phyloP scores from a whole-genome alignment of 2,797 vertebrate species.

The Muraenolepis orangiensis region DNA sequence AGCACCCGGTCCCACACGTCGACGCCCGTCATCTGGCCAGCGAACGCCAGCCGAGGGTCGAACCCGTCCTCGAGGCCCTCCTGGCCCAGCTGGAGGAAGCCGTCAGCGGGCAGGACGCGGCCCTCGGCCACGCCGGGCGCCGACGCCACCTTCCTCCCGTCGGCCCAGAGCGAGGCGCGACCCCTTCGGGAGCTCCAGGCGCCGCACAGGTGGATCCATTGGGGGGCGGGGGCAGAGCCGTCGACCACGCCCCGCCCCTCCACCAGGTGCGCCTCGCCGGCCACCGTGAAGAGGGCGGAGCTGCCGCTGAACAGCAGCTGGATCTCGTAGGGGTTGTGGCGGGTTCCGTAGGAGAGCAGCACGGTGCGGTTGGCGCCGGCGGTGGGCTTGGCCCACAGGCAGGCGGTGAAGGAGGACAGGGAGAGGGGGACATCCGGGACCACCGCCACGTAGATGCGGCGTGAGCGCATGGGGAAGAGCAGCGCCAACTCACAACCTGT shows the following conservation, averaged over 20 bases:
- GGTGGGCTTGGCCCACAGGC: constrained; percentile 85
- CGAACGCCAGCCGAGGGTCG: constrained; percentile 81
- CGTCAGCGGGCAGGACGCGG: constrained; percentile 76
- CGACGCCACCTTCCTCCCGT: constrained; percentile 65
- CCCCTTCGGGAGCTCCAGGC: constrained; percentile 85
- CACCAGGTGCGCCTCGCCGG: constrained; percentile 75
- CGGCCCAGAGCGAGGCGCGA: constrained; percentile 75
- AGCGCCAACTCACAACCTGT: constrained; percentile 87
- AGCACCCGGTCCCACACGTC: constrained; percentile 90
- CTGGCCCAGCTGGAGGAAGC: constrained; percentile 87
- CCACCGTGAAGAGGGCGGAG: constrained; percentile 75
- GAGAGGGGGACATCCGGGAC: constrained; percentile 69
- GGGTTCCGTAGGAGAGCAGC: constrained; percentile 88
- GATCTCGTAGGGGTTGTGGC: constrained; percentile 84
- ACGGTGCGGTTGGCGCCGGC: constrained; percentile 81
- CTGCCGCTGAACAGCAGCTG: constrained; percentile 82
- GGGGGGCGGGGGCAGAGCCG: constrained; percentile 32
- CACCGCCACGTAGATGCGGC: constrained; percentile 83
- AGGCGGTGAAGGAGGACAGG: constrained; percentile 80
- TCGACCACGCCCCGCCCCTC: constrained; percentile 53
- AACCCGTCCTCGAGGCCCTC: constrained; percentile 77
- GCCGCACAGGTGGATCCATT: constrained; percentile 86
- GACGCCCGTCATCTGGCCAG: constrained; percentile 89
- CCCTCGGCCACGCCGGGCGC: constrained; percentile 67
- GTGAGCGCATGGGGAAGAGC: constrained; percentile 93